phyloP scores from a whole-genome alignment of 2,888 invertebrate species.

The Limulus polyphemus region DNA sequence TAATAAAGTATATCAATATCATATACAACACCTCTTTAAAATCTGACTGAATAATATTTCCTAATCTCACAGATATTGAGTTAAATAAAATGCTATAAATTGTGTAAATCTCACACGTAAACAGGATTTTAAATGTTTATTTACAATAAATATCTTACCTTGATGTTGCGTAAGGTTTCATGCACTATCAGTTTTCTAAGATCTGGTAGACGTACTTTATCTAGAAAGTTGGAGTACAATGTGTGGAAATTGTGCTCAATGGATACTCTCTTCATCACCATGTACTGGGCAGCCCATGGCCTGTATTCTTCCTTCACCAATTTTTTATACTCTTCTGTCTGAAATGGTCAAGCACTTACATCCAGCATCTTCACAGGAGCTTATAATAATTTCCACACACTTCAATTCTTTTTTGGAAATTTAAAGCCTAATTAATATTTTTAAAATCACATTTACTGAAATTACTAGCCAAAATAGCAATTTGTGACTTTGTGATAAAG shows the following conservation, averaged over 20 bases:
- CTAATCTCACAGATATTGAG: too few species aligned
- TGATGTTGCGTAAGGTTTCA: slow-evolving; percentile 93
- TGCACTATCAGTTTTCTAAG: slow-evolving; percentile 75
- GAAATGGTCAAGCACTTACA: slow-evolving; percentile 4
- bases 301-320: slow-evolving; percentile 83
- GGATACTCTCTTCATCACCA: slow-evolving; percentile 96
- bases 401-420: neutral
- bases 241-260: slow-evolving; percentile 96
- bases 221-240: slow-evolving; percentile 90
- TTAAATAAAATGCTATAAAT: too few species aligned
- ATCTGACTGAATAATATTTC: too few species aligned
- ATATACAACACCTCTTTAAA: too few species aligned
- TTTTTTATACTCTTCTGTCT: slow-evolving; percentile 84
- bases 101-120: too few species aligned
- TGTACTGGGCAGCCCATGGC: slow-evolving; percentile 92
- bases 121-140: too few species aligned
- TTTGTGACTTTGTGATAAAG: too few species aligned
- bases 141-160: slow-evolving; percentile 43
- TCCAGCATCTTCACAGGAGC: too few species aligned
- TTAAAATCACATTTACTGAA: too few species aligned
- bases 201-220: slow-evolving; percentile 70
- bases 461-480: too few species aligned
- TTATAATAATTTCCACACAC: neutral
- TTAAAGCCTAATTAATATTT: too few species aligned
- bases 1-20: too few species aligned